Evolutionary conservation across 2,888 invertebrate genomes (phyloP).

Genomic region (Clivina fossor): DNA sequence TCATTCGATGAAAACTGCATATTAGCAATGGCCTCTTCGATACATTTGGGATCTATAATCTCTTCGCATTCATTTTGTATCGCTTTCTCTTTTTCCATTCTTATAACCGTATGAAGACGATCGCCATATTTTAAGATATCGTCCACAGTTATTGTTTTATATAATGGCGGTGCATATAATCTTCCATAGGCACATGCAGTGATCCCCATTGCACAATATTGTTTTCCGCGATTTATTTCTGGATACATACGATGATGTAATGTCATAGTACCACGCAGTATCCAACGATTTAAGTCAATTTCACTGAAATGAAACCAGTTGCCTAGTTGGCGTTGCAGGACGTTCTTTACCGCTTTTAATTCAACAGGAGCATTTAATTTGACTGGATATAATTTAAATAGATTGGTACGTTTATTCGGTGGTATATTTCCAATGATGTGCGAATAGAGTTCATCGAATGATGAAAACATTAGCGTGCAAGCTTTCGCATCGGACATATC

Average conservation of each 20-base stretch:
- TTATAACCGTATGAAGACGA: slow-evolving; percentile 58
- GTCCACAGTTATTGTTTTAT: slow-evolving; percentile 61
- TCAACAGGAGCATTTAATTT: slow-evolving; percentile 42
- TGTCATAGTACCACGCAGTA: slow-evolving; percentile 47
- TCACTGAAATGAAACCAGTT: slow-evolving; percentile 51
- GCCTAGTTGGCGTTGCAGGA: slow-evolving; percentile 39
- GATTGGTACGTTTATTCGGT: slow-evolving; percentile 40
- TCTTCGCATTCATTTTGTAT: slow-evolving; percentile 36
- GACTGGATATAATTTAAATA: slow-evolving; percentile 14
- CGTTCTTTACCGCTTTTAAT: slow-evolving; percentile 44
- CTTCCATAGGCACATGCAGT: slow-evolving; percentile 62
- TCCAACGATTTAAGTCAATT: slow-evolving; percentile 50
- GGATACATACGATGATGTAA: slow-evolving; percentile 47
- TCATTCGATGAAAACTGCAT: slow-evolving; percentile 45
- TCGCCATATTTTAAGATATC: slow-evolving; percentile 66
- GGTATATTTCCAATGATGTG: slow-evolving; percentile 49
- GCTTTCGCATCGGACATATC: slow-evolving; percentile 46
- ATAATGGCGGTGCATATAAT: slow-evolving; percentile 59
- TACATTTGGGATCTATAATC: no score
- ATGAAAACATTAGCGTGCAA: slow-evolving; percentile 47
- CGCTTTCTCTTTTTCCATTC: slow-evolving; percentile 42
- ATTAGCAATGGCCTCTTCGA: slow-evolving; percentile 43
- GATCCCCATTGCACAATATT: slow-evolving; percentile 60
- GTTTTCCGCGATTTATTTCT: slow-evolving; percentile 48
- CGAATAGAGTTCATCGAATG: slow-evolving; percentile 44